Conservation (phyloP, 2,113 vertebrate species). For the Echinops telfairi region DNA sequence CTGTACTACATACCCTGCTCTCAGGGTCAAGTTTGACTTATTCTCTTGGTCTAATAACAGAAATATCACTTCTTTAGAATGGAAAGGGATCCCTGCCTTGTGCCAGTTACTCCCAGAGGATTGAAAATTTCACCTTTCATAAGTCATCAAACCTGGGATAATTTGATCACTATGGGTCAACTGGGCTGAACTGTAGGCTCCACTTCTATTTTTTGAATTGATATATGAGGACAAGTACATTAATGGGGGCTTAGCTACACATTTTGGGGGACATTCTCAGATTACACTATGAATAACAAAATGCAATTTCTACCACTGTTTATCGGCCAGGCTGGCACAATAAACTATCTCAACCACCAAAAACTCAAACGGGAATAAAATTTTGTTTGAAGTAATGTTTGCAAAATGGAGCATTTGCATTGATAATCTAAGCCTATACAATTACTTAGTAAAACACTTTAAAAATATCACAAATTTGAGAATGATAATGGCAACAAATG, state of each 20-base stretch:
- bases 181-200: background rate
- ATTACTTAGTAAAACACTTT: background rate
- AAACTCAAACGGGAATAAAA: conserved; percentile 27
- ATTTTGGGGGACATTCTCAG: background rate
- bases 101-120: no score
- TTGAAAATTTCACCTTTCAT: background rate
- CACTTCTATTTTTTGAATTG: no score
- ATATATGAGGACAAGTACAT: background rate
- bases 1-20: no score
- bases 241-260: background rate
- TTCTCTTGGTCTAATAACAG: no score
- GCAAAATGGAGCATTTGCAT: conserved; percentile 8
- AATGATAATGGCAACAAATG: no score
- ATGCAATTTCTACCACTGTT: conserved; percentile 29
- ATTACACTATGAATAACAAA: conserved; percentile 38
- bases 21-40: no score
- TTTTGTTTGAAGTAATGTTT: background rate
- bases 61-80: no score
- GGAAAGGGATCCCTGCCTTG: no score
- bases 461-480: background rate
- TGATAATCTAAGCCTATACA: background rate
- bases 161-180: background rate
- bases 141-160: background rate
- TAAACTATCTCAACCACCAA: no score
- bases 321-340: no score